Base-by-base conservation (phyloP, 2,797 vertebrate genomes). In the Sebastiscus tertius region DNA sequence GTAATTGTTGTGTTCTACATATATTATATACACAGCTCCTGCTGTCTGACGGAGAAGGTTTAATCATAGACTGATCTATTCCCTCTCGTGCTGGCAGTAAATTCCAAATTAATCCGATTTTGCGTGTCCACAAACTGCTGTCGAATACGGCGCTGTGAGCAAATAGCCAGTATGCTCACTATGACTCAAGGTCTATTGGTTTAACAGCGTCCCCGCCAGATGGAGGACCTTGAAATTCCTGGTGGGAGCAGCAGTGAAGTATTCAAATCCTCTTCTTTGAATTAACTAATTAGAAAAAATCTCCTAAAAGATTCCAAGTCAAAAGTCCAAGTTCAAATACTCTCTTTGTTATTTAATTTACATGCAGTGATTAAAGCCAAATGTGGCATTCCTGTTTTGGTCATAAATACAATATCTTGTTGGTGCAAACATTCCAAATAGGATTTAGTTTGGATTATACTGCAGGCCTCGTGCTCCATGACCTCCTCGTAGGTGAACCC, bases 141-240 rank as follows among this genome's bases (percentile, higher is more conserved):
- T 79, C 31, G 11, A 74, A 72, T 20, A 56, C 9, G 8, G 20
- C 11, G 11, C 79, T 76, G 63, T 63, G 72, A 81, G 70, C 52
- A 67, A 81, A 81, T 64, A 13, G 66, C 52, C 79, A 76, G 77
- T 63, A 14, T 49, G 68, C 72, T 72, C 16, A 42, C 55, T 84
- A 66, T 72, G 72, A 81, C 75, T 87, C 70, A 27, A 77, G 84
- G 68, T 84, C 75, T 77, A n/a, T 31, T 67, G 69, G 66, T 88
- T 76, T 81, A 78, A 52, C 34, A 54, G 69, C 1, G 0, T 75
- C 73, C 18, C 46, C 59, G 42, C 80, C 82, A 80, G 79, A 87
- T 67, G 64, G 74, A 82, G 74, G 77, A 85, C 87, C 74, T 83
- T 86, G 83, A 81, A 80, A 70, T 66, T 80, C 76, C 55, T 85